Conservation (phyloP, 2,113 vertebrate genomes). For the Nothocercus julius region DNA sequence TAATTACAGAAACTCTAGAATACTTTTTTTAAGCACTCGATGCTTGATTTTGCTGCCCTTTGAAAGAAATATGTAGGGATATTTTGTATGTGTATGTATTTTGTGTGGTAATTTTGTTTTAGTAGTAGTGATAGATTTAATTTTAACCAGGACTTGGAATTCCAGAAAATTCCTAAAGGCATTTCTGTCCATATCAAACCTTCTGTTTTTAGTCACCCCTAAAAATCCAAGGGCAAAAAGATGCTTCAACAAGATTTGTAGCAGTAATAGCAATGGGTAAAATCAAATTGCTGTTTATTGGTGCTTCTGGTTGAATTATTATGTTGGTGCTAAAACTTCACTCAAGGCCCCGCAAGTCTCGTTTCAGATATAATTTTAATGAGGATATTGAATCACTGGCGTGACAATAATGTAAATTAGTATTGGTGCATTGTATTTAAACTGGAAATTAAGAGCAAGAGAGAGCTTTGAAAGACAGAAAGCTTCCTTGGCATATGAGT, state of each 20-base stretch:
- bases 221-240: background rate
- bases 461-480: constrained; percentile 29
- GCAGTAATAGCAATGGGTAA: background rate
- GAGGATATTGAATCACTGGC: constrained; percentile 56
- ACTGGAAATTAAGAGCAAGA: constrained; percentile 38
- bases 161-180: background rate
- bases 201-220: background rate
- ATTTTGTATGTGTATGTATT: background rate
- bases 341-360: constrained; percentile 22
- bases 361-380: constrained; percentile 50
- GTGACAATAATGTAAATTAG: constrained; percentile 60
- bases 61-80: background rate
- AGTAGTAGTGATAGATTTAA: background rate
- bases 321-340: background rate
- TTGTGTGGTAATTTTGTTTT: background rate
- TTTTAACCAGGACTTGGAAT: background rate
- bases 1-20: background rate
- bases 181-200: background rate
- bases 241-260: background rate
- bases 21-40: background rate
- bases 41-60: background rate
- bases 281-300: background rate
- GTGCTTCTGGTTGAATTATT: constrained; percentile 1
- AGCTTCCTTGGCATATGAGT: constrained; percentile 58
- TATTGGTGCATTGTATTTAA: constrained; percentile 43